Evolutionary conservation across 2,888 invertebrate genomes (phyloP).

Genomic region (Drosophila differens): DNA sequence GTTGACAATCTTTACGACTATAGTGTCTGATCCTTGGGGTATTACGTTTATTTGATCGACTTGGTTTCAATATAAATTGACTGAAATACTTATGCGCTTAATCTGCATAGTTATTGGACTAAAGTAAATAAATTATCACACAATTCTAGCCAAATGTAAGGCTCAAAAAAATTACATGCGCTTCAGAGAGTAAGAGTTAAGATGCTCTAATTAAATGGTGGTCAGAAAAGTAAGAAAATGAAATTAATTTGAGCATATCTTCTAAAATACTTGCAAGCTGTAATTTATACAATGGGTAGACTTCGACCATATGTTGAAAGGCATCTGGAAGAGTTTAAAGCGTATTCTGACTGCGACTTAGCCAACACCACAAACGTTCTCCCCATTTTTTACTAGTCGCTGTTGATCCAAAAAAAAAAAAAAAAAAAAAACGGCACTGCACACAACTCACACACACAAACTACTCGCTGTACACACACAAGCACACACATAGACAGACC

Average conservation of each 20-base stretch:
- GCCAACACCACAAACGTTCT: background rate
- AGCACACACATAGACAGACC: constrained; percentile 23
- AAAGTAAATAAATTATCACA: background rate
- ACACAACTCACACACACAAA: constrained; percentile 24
- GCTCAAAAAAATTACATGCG: background rate
- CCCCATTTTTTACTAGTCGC: constrained; percentile 20
- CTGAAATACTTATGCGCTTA: background rate
- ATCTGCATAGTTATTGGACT: background rate
- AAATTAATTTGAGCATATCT: background rate
- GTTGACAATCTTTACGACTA: constrained; percentile 12
- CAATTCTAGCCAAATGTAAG: background rate
- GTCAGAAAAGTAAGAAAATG: background rate
- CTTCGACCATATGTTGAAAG: background rate
- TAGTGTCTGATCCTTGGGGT: background rate
- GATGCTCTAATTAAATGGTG: background rate
- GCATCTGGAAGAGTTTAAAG: constrained; percentile 3
- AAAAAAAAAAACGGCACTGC: background rate
- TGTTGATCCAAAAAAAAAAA: constrained; percentile 49
- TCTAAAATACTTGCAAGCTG: background rate
- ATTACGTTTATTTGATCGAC: background rate
- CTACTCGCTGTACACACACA: constrained; percentile 9
- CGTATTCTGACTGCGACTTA: constrained; percentile 18
- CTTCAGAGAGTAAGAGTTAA: background rate
- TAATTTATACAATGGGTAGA: background rate
- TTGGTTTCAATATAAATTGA: background rate